phyloP scores from a whole-genome alignment of 1,140 invertebrate species.

The Cyphomyrmex costatus region DNA sequence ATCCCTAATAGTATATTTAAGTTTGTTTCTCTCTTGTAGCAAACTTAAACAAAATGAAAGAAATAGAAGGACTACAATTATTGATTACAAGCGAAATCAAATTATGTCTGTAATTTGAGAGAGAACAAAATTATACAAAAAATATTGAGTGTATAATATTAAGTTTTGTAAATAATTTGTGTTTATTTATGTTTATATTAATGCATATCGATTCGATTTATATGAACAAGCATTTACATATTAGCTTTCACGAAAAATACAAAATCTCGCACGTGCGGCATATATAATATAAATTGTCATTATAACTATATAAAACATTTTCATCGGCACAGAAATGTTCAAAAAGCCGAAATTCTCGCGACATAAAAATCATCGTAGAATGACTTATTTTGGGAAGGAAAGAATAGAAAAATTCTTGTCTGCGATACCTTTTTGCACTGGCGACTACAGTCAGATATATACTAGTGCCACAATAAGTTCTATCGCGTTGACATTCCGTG shows the following conservation, averaged over 20 bases:
- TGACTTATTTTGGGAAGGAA: background rate
- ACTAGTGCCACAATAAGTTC: conserved; percentile 68
- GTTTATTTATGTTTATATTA: conserved; percentile 23
- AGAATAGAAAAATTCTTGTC: conserved; percentile 15
- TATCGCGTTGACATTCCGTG: conserved; percentile 70
- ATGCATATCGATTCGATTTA: conserved; percentile 16
- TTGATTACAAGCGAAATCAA: conserved; percentile 12
- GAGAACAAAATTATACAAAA: background rate
- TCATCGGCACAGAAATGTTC: background rate
- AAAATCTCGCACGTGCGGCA: background rate
- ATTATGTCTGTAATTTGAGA: background rate
- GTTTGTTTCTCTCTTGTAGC: too few species aligned
- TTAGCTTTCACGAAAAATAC: background rate
- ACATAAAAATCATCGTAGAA: too few species aligned
- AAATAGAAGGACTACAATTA: background rate
- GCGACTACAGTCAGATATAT: background rate
- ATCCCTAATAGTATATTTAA: too few species aligned
- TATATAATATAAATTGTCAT: conserved; percentile 17
- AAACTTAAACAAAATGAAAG: background rate
- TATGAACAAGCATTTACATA: conserved; percentile 19
- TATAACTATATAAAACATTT: background rate
- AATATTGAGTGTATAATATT: background rate
- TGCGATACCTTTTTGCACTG: background rate
- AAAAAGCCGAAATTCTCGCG: background rate
- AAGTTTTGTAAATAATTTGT: background rate